Evolutionary conservation across 2,797 vertebrate genomes (phyloP).

Genomic region (Gambelia wislizenii): DNA sequence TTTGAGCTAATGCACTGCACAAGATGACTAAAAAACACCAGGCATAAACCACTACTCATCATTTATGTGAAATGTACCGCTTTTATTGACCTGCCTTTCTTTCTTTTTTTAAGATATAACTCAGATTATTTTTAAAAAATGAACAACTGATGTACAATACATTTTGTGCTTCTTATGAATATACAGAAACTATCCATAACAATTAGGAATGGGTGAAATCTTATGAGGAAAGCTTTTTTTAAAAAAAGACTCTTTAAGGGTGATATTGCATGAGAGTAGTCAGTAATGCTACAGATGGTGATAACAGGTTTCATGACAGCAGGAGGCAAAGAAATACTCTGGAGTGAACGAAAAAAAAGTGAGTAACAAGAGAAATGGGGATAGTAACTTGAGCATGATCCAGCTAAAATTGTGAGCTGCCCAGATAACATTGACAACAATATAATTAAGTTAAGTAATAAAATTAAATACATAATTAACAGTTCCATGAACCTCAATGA

Average conservation of each 20-base stretch:
- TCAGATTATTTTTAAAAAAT: neutral
- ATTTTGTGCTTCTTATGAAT: neutral
- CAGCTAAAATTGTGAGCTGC: neutral
- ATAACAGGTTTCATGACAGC: conserved; percentile 38
- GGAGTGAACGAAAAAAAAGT: conserved; percentile 17
- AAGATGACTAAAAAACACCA: neutral
- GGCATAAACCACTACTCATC: neutral
- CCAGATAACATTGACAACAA: neutral
- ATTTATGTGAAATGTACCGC: neutral
- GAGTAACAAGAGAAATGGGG: neutral
- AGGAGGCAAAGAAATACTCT: conserved; percentile 12
- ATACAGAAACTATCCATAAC: conserved; percentile 7
- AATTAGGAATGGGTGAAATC: neutral
- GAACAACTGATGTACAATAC: neutral
- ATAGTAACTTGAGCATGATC: neutral
- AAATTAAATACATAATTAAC: neutral
- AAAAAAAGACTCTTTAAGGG: neutral
- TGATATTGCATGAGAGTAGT: neutral
- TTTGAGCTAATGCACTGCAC: neutral
- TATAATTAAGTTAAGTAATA: neutral
- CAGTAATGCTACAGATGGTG: conserved; percentile 39
- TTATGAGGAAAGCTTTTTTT: neutral
- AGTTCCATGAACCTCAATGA: neutral
- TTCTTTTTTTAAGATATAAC: neutral
- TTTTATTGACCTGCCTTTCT: neutral